Evolutionary conservation across 2,797 vertebrate species (phyloP), one percentile per base, ranked within the genome.

Genomic region (Scolopax bukidnonensis): DNA sequence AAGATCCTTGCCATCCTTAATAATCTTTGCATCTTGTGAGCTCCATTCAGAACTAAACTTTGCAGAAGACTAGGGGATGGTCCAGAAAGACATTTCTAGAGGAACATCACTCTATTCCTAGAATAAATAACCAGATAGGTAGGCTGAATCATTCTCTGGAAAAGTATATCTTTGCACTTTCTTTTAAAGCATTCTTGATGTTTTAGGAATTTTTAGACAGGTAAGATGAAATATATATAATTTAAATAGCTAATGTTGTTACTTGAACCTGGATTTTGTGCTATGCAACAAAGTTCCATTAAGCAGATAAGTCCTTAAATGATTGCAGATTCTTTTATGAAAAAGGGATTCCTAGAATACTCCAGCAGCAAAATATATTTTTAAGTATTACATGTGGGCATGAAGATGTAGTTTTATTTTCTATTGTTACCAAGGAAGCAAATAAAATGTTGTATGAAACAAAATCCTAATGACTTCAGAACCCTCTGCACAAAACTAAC

Each of bases 341-440:
- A 89, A 84, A 77, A 45, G 5, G 7, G 16, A 84, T 95, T 93
- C 60, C n/a, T 83, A 57, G 70, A 86, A 68, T 43, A 68, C 6
- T 89, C 9, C 61, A 63, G 12, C 32, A 87, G 23, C 12, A 93
- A 85, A 87, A 84, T 73, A 7, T 48, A 59, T 78, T 51, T 89
- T 54, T 17, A 69, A 88, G 30, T 76, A 67, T 84, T 91, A 86
- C n/a, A 60, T 18, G 24, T 30, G 24, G 51, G 25, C 48, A 90
- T 63, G 88, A 90, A 80, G 76, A 84, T 67, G 65, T 71, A 68
- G 18, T 69, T 88, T 90, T 96, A 69, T 88, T 96, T 93, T 92
- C 50, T 65, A 30, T 79, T 84, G 69, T 84, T 95, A 87, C 61
- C 80, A 93, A 81, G 85, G 70, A 84, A 93, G 27, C 57, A 81